A percentile compares a stretch with the other conserved stretches of the same genome.
phyloP scores from a whole-genome alignment of 2,113 vertebrate species.

The Podarcis raffonei region DNA sequence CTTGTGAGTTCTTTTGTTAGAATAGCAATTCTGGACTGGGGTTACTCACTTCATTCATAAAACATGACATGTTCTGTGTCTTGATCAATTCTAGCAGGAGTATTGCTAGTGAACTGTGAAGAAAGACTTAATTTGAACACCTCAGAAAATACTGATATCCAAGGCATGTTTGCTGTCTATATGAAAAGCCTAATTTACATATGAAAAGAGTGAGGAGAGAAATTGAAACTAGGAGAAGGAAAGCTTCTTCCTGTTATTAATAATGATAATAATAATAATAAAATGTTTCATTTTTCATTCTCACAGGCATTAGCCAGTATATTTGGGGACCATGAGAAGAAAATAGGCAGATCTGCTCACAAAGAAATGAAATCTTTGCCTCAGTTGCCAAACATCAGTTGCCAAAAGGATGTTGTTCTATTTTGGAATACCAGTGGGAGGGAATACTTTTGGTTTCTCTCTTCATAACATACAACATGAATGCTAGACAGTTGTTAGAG shows the following conservation, averaged over 20 bases:
- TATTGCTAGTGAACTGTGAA: not conserved
- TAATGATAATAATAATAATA: no score
- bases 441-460: not conserved
- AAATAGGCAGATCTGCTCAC: not conserved
- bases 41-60: not conserved
- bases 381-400: not conserved
- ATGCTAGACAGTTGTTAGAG: conserved; percentile 1
- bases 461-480: not conserved
- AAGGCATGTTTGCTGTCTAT: not conserved
- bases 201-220: not conserved
- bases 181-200: not conserved
- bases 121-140: not conserved
- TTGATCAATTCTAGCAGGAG: not conserved
- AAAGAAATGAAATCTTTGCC: conserved; percentile 1
- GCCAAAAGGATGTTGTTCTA: not conserved
- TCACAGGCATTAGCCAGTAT: not conserved
- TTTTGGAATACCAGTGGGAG: not conserved
- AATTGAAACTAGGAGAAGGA: not conserved
- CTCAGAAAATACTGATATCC: not conserved
- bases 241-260: not conserved
- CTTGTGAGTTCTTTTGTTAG: not conserved
- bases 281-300: not conserved
- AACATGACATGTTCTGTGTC: not conserved
- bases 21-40: conserved; percentile 16
- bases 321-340: not conserved